Evolutionary conservation across 35 echinoderm and acorn worm genomes (phyloP).

Genomic region (Apostichopus parvimensis): DNA sequence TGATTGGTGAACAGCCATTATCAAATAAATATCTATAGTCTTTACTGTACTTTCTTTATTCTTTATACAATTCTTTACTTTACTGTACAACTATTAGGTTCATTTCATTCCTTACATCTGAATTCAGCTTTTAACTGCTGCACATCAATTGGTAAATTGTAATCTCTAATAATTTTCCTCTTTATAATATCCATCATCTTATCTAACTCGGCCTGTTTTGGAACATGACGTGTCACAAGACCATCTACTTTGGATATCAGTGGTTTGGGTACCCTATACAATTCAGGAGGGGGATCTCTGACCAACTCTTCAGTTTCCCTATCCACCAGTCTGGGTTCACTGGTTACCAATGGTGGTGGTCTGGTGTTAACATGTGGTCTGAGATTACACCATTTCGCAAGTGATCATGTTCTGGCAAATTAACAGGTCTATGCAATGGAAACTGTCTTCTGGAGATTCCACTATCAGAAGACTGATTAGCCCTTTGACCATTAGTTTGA

Average conservation of each 20-base stretch:
- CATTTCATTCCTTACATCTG: too few relatives aligned
- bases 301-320: not conserved
- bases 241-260: slow-evolving; percentile 43
- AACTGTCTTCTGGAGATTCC: too few relatives aligned
- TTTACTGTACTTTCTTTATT: too few relatives aligned
- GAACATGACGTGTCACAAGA: slow-evolving; percentile 45
- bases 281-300: slow-evolving; percentile 19
- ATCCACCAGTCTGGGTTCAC: slow-evolving; percentile 58
- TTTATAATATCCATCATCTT: slow-evolving; percentile 48
- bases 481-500: not conserved
- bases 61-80: too few relatives aligned
- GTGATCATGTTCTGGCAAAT: not conserved
- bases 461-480: too few relatives aligned
- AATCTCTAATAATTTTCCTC: slow-evolving; percentile 63
- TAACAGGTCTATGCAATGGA: too few relatives aligned
- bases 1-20: too few relatives aligned
- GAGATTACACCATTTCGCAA: not conserved
- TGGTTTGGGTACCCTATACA: slow-evolving; percentile 43
- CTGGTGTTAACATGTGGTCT: not conserved
- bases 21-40: too few relatives aligned
- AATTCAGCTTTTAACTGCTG: not conserved
- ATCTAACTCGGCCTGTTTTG: slow-evolving; percentile 58
- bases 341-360: not conserved
- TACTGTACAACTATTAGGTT: too few relatives aligned
- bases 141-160: slow-evolving; percentile 58